A percentile compares a stretch with the other conserved stretches of the same genome.
Conservation (phyloP, 1,140 invertebrate species). For the Metopolophium dirhodum region DNA sequence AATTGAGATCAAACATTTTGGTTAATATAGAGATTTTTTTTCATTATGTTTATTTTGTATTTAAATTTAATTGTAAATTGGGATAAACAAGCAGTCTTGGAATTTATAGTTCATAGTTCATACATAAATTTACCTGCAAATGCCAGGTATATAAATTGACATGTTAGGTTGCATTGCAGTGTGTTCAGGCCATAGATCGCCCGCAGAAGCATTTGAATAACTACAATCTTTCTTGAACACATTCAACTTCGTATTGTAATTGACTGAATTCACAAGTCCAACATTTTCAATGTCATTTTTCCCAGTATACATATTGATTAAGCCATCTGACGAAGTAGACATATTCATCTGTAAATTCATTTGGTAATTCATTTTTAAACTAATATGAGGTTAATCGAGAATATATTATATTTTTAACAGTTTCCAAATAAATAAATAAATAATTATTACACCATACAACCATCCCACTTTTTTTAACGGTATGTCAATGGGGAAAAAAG, state of each 20-base stretch:
- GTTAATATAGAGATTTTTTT: neutral
- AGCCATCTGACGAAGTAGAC: conserved; percentile 32
- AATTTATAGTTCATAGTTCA: neutral
- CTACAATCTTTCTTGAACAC: conserved; percentile 70
- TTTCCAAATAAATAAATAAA: neutral
- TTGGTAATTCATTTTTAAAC: neutral
- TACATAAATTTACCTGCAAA: conserved; percentile 67
- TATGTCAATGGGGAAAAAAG: conserved; percentile 59
- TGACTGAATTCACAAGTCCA: conserved; percentile 74
- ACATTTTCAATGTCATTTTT: conserved; percentile 67
- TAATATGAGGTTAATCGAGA: neutral
- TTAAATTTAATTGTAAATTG: neutral
- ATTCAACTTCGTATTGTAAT: conserved; percentile 69
- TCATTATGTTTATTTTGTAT: neutral
- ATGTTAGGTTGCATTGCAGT: conserved; percentile 65
- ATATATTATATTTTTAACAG: neutral
- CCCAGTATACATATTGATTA: conserved; percentile 76
- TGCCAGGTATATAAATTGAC: conserved; percentile 72
- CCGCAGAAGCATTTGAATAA: conserved; percentile 73
- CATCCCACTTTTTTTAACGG: conserved; percentile 59
- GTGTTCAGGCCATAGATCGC: conserved; percentile 77
- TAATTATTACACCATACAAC: conserved; percentile 58
- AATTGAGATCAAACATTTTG: neutral
- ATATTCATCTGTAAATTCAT: conserved; percentile 34
- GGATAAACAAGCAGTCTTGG: neutral